Evolutionary conservation across 30 jellyfish, hydroid and myxozoan species (phyloP).

Genomic region (Hydractinia echinata): DNA sequence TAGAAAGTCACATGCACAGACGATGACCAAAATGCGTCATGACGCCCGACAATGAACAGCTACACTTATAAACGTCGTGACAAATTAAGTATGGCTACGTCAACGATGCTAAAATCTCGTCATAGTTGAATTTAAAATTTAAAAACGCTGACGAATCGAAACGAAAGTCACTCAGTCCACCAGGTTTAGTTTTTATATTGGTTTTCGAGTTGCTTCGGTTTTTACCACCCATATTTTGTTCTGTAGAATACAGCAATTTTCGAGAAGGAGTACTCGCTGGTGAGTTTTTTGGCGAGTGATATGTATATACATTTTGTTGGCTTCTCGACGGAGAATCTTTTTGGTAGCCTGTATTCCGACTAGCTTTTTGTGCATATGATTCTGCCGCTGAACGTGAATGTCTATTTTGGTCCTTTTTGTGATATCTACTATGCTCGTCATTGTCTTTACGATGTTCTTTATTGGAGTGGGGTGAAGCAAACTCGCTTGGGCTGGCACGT

Average conservation of each 20-base stretch:
- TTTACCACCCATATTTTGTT: neutral
- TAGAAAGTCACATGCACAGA: too few relatives aligned
- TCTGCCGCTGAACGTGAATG: neutral
- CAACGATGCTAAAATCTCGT: conserved; percentile 35
- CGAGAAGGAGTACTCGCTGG: neutral
- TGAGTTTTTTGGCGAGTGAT: neutral
- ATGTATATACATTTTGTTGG: neutral
- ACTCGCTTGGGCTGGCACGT: neutral
- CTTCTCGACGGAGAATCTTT: neutral
- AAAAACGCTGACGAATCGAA: conserved; percentile 57
- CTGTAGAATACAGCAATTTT: conserved; percentile 5
- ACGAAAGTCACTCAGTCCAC: conserved; percentile 31
- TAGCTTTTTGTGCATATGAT: conserved; percentile 11
- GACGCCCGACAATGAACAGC: too few relatives aligned
- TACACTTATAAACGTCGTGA: too few relatives aligned
- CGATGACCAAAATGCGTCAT: too few relatives aligned
- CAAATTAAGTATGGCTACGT: neutral
- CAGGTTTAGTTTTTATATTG: neutral
- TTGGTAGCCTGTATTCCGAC: neutral
- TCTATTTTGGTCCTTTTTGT: neutral
- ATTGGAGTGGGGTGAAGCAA: neutral
- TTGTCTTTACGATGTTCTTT: neutral
- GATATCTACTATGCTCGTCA: neutral
- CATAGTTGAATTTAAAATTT: conserved; percentile 44
- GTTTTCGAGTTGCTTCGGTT: neutral